Percentiles rank a stretch among this genome's conserved stretches.
phyloP scores from a whole-genome alignment of 2,113 vertebrate species.

The Phylloscopus trochilus region DNA sequence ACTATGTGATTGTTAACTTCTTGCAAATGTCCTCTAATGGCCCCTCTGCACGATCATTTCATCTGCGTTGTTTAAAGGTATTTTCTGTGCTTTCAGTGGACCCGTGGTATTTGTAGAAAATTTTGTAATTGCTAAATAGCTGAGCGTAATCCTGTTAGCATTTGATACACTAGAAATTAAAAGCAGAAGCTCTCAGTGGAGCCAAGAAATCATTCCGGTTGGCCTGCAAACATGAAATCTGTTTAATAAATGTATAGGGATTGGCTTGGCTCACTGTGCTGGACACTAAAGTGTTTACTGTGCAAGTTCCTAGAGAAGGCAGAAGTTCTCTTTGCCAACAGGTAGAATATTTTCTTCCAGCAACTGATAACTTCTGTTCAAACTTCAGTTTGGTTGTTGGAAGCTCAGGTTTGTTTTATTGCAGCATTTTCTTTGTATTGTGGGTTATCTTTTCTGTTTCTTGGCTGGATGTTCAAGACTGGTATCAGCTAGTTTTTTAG shows the following conservation, averaged over 20 bases:
- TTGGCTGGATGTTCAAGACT: background rate
- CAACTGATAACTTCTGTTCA: background rate
- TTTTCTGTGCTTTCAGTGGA: background rate
- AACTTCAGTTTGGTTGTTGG: background rate
- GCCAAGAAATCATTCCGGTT: background rate
- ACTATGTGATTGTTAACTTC: background rate
- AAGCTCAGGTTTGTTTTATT: background rate
- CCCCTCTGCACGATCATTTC: background rate
- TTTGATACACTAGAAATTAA: constrained; percentile 35
- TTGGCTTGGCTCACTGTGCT: background rate
- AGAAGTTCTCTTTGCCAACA: background rate
- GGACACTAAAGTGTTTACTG: background rate
- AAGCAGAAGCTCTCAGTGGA: background rate
- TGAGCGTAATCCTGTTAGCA: constrained; percentile 12
- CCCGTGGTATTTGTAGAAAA: background rate
- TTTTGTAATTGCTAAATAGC: constrained; percentile 7
- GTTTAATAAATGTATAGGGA: background rate
- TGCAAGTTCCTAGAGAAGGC: background rate
- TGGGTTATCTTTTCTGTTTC: background rate
- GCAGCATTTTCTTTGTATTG: background rate
- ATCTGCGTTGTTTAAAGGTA: background rate
- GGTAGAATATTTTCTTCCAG: background rate
- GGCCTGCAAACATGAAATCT: background rate
- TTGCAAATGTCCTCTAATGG: constrained; percentile 17
- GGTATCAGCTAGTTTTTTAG: background rate